Conservation (phyloP, 2,888 invertebrate genomes). For the Tetanocera ferruginea region DNA sequence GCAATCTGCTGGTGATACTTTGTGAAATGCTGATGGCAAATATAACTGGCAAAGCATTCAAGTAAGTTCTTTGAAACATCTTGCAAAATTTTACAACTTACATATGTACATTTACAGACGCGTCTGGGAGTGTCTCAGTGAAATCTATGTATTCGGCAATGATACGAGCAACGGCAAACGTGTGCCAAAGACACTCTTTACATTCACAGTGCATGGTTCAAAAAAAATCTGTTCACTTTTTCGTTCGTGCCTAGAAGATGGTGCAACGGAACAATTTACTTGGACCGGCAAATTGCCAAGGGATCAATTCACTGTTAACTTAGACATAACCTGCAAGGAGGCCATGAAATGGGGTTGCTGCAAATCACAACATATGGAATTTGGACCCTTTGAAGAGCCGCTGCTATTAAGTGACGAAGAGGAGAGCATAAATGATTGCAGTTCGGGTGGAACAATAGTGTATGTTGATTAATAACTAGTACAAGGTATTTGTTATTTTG, state of each 20-base stretch:
- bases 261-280: conserved; percentile 41
- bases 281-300: conserved; percentile 50
- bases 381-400: conserved; percentile 52
- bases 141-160: conserved; percentile 58
- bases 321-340: conserved; percentile 55
- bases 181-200: conserved; percentile 52
- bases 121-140: conserved; percentile 53
- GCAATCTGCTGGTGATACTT: conserved; percentile 56
- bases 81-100: neutral
- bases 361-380: conserved; percentile 55
- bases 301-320: conserved; percentile 54
- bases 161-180: conserved; percentile 49
- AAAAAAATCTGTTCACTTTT: conserved; percentile 50
- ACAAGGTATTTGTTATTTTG: neutral
- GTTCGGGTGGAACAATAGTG: conserved; percentile 36
- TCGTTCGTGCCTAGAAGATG: conserved; percentile 51
- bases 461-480: conserved; percentile 34
- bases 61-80: conserved; percentile 48
- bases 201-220: conserved; percentile 56
- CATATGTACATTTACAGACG: conserved; percentile 46
- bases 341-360: conserved; percentile 59
- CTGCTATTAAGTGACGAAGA: conserved; percentile 38
- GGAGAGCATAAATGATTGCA: conserved; percentile 36
- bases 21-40: conserved; percentile 55
- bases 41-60: conserved; percentile 51